phyloP scores from a whole-genome alignment of 1,140 invertebrate species.

The Pseudomyrmex concolor region DNA sequence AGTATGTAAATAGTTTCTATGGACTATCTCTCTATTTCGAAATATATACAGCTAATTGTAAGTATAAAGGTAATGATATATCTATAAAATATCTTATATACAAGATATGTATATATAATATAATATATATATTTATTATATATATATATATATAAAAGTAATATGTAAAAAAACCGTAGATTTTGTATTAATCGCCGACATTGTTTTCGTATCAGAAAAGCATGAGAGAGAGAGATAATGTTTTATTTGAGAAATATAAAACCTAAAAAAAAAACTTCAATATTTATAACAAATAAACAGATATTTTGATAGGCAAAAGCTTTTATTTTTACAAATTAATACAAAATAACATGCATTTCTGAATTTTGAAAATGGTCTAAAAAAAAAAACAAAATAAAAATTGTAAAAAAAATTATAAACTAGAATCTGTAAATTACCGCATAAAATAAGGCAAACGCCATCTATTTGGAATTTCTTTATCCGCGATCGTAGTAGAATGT shows the following conservation, averaged over 20 bases:
- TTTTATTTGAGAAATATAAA: no score
- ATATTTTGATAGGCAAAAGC: no score
- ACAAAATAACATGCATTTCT: no score
- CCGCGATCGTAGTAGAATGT: constrained; percentile 3
- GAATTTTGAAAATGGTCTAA: not conserved
- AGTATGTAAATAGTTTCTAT: constrained; percentile 29
- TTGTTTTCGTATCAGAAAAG: no score
- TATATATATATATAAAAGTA: not conserved
- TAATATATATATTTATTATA: no score
- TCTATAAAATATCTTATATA: constrained; percentile 21
- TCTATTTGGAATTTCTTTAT: constrained; percentile 4
- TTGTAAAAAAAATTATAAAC: not conserved
- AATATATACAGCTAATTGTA: constrained; percentile 6
- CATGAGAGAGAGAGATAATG: no score
- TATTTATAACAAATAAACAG: no score
- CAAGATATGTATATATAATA: not conserved
- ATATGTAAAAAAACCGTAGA: no score
- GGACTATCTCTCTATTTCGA: constrained; percentile 20
- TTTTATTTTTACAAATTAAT: no score
- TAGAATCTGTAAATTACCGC: not conserved
- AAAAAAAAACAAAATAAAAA: not conserved
- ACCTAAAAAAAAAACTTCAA: no score
- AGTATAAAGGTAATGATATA: constrained; percentile 26
- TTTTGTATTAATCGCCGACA: no score
- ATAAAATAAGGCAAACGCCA: not conserved